These are phyloP conservation scores for Drosophila ananassae DNA, from an alignment of 1,140 invertebrate species.

Conservation along the genomic window DNA sequence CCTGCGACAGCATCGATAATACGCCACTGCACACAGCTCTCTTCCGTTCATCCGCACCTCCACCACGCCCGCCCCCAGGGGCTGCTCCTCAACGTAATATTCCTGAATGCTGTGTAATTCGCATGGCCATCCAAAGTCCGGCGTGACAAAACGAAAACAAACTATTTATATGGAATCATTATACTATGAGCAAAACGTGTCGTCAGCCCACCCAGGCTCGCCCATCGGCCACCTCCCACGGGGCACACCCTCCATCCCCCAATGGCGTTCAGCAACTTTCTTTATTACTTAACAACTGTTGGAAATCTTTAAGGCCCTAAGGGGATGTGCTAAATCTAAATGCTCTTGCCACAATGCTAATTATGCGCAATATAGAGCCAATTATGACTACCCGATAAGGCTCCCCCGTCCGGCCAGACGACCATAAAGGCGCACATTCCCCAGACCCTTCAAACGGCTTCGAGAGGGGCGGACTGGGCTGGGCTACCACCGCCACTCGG, in stretches of 20 bases:
- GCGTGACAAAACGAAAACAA: constrained; percentile 37
- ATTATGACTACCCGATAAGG: constrained; percentile 45
- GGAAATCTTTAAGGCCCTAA: neutral
- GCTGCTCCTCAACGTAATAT: constrained; percentile 43
- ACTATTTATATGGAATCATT: constrained; percentile 8
- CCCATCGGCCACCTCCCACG: neutral
- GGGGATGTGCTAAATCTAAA: neutral
- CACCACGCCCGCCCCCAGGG: neutral
- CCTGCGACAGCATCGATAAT: constrained; percentile 48
- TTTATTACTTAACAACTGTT: neutral
- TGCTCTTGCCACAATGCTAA: constrained; percentile 7
- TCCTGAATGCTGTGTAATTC: constrained; percentile 50
- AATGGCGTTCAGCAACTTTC: neutral
- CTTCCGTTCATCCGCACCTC: neutral
- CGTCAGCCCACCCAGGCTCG: neutral
- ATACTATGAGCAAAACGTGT: constrained; percentile 13
- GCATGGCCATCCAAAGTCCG: constrained; percentile 43
- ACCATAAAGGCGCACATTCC: constrained; percentile 20
- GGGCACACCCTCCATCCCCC: neutral
- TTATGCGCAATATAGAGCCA: constrained; percentile 19
- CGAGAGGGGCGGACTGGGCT: neutral
- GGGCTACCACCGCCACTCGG: neutral
- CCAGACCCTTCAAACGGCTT: constrained; percentile 18
- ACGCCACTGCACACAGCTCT: constrained; percentile 18
- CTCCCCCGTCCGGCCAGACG: constrained; percentile 12